Base-by-base conservation (phyloP, 2,113 vertebrate genomes). In the Chrysochloris asiatica region DNA sequence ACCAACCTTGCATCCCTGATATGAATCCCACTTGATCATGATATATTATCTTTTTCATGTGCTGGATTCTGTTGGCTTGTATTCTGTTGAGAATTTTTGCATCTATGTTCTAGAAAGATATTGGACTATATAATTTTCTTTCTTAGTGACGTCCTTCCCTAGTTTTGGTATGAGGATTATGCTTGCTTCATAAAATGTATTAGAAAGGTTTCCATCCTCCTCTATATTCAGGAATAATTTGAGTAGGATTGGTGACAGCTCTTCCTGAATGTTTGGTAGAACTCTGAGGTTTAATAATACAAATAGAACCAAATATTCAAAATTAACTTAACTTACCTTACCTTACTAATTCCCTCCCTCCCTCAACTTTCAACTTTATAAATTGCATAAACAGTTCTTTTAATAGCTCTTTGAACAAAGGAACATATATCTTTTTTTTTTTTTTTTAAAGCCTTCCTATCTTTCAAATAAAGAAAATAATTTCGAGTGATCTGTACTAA, bases 371-470 rank as follows among this genome's bases (percentile, higher is more conserved):
- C 10, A 65, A 0, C 28, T 88, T 87, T 88, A 56, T 26, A 85
- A 12, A 73, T 65, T 81, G 65, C 24, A n/a, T 88, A 43, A 93
- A 78, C 4, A 75, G n/a, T 92, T 90, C 36, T 92, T 61, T 69
- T 4, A 56, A 45, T 69, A 75, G 33, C 26, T 83, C 7, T 79
- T 84, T 22, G 14, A 73, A 90, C 50, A 75, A 47, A 83, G 30
- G 33, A 71, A 76, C 24, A 54, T 91, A 82, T 9, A 6, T 59
- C 82, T 71, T 52, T 54, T 75, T 63, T 75, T 85, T 71, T 52
- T 54, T 75, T 63, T 75, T 85, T 73, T 85, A 90, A 84, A 36
- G 16, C 24, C 43, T 89, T 17, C 12, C 7, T 79, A 50, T 21
- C 30, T 38, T 45, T 76, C 14, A 84, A 30, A 80, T 75, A 87